Base-by-base conservation (phyloP, 2,797 vertebrate genomes). In the Sebastes melanostomus region DNA sequence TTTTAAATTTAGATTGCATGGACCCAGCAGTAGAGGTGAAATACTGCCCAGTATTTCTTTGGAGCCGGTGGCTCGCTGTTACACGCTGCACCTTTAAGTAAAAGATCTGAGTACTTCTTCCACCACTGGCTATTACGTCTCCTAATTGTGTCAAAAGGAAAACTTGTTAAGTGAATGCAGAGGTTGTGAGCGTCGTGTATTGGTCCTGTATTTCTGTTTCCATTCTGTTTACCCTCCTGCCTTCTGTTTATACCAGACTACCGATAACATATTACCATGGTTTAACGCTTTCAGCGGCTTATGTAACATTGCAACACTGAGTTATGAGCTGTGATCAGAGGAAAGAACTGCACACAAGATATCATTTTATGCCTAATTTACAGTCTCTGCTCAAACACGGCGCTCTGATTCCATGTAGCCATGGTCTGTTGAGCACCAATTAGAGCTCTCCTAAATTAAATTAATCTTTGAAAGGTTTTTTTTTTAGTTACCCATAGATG, bases 401-500 rank as follows among this genome's bases (percentile, higher is more conserved):
- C 20, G 22, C 75, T 82, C 52, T 83, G 80, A 79, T 46, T 88
- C 68, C 78, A 77, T 77, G 78, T 81, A 77, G 82, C 58, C 73
- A 75, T 61, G 81, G 78, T 89, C 84, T 86, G 75, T 65, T 65
- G 56, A 91, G 78, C 83, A 88, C 77, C 84, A 92, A 91, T 91
- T 92, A 90, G 69, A 81, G 84, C 63, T 75, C 78, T 78, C 71
- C 71, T 82, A 75, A 84, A 88, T 88, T 84, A 83, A 91, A 89
- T 86, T 75, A n/a, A 82, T 90, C 75, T 85, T 63, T 82, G 42
- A 77, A 84, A 72, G 34, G 14, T n/a, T 52, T 75, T 58, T 58
- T 54, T 52, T 76, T 72, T 58, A 56, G 83, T 68, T 75, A 77
- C 75, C 80, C 80, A 71, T 82, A 88, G 89, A 94, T 89, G 82